A percentile compares a stretch with the other conserved stretches of the same genome.
Evolutionary conservation across 2,113 vertebrate genomes (phyloP).

Genomic region (Bothrops jararaca): DNA sequence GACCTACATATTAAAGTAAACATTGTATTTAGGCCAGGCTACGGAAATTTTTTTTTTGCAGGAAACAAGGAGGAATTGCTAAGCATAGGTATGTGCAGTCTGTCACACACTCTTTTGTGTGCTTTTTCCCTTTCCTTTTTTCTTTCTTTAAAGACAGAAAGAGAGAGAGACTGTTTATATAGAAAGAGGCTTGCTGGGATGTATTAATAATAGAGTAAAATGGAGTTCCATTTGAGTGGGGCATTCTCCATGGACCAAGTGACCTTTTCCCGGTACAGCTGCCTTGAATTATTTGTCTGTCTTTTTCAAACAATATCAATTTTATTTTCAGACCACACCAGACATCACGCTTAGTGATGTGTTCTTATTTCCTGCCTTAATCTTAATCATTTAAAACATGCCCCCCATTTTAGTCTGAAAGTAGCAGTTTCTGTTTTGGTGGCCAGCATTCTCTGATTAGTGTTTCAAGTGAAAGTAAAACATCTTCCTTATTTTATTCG

Average conservation of each 20-base stretch:
- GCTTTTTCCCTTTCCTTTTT: not conserved
- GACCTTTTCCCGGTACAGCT: conserved; percentile 28
- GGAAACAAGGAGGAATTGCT: conserved; percentile 14
- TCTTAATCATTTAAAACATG: conserved; percentile 23
- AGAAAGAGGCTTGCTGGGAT: not conserved
- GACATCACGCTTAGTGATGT: not conserved
- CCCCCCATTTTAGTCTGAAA: conserved; percentile 1
- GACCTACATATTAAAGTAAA: conserved; percentile 9
- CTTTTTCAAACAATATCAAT: not conserved
- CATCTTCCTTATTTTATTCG: conserved; percentile 7
- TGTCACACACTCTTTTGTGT: not conserved
- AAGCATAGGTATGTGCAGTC: not conserved
- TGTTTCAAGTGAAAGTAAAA: conserved; percentile 15
- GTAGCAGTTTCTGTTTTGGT: not conserved
- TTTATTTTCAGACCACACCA: conserved; percentile 9
- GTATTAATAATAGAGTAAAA: not conserved
- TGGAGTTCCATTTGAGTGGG: not conserved
- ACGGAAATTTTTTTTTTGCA: too few species aligned
- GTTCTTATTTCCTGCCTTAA: conserved; percentile 8
- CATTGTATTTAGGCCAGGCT: conserved; percentile 19
- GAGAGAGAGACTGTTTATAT: not conserved
- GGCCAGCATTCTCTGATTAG: conserved; percentile 22
- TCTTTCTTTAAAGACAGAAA: not conserved
- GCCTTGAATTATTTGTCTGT: conserved; percentile 26
- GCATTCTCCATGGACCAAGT: not conserved